These are phyloP conservation scores for Numenius arquata DNA, from an alignment of 2,113 vertebrate species.

Conservation along the genomic window DNA sequence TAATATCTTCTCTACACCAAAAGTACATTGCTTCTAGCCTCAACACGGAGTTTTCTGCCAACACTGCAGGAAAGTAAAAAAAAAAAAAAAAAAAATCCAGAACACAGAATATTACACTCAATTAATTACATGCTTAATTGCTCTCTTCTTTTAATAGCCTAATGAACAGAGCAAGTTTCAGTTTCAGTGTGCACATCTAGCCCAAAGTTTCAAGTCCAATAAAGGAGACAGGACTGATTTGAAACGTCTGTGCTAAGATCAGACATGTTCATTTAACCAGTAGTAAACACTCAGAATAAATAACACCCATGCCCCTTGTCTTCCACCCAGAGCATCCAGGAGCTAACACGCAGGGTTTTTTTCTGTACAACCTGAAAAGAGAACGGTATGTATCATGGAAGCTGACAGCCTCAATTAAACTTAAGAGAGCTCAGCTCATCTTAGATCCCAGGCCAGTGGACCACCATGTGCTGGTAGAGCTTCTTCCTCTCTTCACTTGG, in stretches of 20 bases:
- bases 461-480: background rate
- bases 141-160: conserved; percentile 42
- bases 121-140: conserved; percentile 59
- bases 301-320: background rate
- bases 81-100: background rate
- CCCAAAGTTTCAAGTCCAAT: background rate
- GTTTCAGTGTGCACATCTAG: background rate
- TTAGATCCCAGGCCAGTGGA: background rate
- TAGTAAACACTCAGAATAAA: background rate
- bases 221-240: background rate
- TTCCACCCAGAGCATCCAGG: background rate
- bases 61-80: conserved; percentile 39
- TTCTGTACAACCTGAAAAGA: background rate
- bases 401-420: background rate
- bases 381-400: background rate
- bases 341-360: background rate
- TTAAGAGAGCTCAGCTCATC: background rate
- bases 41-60: conserved; percentile 38
- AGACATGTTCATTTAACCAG: background rate
- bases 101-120: conserved; percentile 46
- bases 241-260: background rate
- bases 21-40: conserved; percentile 62
- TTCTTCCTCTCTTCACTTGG: background rate
- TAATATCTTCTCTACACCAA: conserved; percentile 49
- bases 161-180: conserved; percentile 40